Evolutionary conservation across 2,113 vertebrate species (phyloP).

Genomic region (Recurvirostra avosetta): DNA sequence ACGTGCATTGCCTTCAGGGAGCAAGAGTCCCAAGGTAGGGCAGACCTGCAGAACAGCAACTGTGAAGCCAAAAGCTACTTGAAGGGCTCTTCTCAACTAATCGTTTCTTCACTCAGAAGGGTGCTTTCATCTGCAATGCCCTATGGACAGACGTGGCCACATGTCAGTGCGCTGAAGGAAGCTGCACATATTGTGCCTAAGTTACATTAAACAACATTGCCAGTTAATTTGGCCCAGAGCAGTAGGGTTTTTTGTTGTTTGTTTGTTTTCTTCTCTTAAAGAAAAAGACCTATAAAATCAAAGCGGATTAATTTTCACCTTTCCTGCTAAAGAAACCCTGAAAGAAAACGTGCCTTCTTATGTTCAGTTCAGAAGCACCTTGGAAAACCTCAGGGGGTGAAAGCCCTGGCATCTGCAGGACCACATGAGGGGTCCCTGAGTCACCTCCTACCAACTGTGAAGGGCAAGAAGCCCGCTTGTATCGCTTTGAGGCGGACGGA

Average conservation of each 20-base stretch:
- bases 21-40: not conserved
- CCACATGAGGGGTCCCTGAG: not conserved
- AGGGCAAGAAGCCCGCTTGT: not conserved
- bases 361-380: not conserved
- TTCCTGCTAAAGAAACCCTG: not conserved
- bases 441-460: not conserved
- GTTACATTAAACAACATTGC: not conserved
- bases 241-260: rapidly evolving
- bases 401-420: not conserved
- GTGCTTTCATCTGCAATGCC: not conserved
- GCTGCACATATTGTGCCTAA: not conserved
- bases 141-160: not conserved
- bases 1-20: not conserved
- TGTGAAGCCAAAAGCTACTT: not conserved
- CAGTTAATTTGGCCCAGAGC: not conserved
- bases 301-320: not conserved
- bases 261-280: not conserved
- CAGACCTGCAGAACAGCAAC: not conserved
- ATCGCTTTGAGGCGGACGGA: not conserved
- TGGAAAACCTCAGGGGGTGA: rapidly evolving
- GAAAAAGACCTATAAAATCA: not conserved
- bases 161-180: not conserved
- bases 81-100: not conserved
- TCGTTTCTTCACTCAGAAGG: not conserved
- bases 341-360: not conserved